Conservation (phyloP, 2,113 vertebrate species). For the Siphamia tubifer region DNA sequence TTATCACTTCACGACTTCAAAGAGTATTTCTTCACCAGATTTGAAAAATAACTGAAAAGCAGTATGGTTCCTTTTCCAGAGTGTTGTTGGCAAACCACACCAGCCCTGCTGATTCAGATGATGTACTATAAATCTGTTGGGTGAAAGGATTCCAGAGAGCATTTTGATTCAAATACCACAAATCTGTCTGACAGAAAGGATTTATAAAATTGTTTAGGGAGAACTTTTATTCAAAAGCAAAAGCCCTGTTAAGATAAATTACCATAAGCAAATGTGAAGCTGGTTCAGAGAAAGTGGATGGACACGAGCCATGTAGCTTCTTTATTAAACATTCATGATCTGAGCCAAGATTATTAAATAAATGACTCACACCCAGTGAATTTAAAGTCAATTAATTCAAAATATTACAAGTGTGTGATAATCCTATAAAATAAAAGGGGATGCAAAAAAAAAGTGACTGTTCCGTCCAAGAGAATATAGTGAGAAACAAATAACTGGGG, state of each 20-base stretch:
- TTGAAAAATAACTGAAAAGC: slow-evolving; percentile 34
- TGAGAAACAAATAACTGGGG: neutral
- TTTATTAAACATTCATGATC: slow-evolving; percentile 17
- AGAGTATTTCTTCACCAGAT: neutral
- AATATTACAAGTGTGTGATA: slow-evolving; percentile 19
- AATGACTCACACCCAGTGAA: neutral
- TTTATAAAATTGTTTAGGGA: slow-evolving; percentile 1
- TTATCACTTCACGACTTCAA: slow-evolving; percentile 37
- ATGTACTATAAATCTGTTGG: slow-evolving; percentile 32
- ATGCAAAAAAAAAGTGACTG: too few relatives aligned
- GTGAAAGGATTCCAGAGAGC: slow-evolving; percentile 12
- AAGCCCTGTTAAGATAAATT: too few relatives aligned
- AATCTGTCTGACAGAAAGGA: slow-evolving; percentile 18
- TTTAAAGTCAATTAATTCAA: slow-evolving; percentile 11
- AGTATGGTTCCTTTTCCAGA: slow-evolving; percentile 20
- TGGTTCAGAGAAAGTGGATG: neutral
- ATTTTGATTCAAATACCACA: slow-evolving; percentile 32
- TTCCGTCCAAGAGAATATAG: too few relatives aligned
- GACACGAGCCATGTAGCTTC: neutral
- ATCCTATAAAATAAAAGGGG: slow-evolving; percentile 12
- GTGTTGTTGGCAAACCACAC: slow-evolving; percentile 5
- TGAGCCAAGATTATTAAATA: slow-evolving; percentile 5
- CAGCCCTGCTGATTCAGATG: slow-evolving; percentile 7
- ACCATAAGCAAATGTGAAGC: neutral
- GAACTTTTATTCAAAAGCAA: too few relatives aligned